Evolutionary conservation across 2,113 vertebrate genomes (phyloP).

Genomic region (Oreochromis spilurus): DNA sequence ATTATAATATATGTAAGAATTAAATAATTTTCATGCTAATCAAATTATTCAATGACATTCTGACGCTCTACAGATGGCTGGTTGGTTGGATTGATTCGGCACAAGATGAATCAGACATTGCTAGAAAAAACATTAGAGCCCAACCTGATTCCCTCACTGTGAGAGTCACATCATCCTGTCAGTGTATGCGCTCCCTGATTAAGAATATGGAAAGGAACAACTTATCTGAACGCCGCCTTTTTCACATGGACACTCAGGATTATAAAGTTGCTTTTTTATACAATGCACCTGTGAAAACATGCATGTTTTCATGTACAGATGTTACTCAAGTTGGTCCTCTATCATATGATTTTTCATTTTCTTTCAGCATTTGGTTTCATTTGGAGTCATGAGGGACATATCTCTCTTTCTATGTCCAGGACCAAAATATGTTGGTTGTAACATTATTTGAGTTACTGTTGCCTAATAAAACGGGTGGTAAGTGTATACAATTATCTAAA

Average conservation of each 20-base stretch:
- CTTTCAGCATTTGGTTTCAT: background rate
- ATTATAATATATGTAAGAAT: background rate
- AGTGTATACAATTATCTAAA: background rate
- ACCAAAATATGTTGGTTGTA: background rate
- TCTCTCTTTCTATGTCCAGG: background rate
- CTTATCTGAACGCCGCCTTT: background rate
- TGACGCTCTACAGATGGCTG: background rate
- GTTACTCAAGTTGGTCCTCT: too few species aligned
- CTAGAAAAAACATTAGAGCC: background rate
- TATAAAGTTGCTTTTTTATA: background rate
- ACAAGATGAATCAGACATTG: background rate
- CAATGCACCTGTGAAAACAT: too few species aligned
- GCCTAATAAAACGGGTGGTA: background rate
- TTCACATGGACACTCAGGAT: accelerated
- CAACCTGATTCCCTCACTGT: background rate
- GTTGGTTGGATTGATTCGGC: background rate
- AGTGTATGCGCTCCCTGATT: background rate
- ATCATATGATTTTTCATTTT: too few species aligned
- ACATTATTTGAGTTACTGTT: background rate
- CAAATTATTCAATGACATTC: background rate
- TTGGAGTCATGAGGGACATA: background rate
- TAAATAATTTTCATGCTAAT: background rate
- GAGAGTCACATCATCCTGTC: background rate
- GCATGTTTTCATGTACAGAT: too few species aligned
- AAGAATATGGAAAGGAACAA: background rate